phyloP scores from a whole-genome alignment of 2,113 vertebrate genomes.

The Paramormyrops kingsleyae region DNA sequence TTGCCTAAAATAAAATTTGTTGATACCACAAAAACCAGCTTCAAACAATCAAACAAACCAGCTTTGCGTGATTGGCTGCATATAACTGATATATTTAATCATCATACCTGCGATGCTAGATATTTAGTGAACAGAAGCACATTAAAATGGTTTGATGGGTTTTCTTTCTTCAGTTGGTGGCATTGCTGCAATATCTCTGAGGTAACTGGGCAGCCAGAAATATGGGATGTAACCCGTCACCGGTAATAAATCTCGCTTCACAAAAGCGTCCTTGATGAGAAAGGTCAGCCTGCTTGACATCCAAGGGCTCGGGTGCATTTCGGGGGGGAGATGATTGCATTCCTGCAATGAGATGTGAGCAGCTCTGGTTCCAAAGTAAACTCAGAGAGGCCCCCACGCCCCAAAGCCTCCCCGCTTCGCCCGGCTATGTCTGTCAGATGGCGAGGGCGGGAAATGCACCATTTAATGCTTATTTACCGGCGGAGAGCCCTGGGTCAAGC shows the following conservation, averaged over 20 bases:
- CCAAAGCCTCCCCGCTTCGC: background rate
- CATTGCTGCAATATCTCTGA: background rate
- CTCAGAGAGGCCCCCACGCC: background rate
- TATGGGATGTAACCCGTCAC: slow-evolving; percentile 17
- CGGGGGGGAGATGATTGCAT: slow-evolving; percentile 1
- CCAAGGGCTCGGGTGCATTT: slow-evolving; percentile 9
- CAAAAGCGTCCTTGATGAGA: slow-evolving; percentile 36
- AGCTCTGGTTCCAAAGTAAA: slow-evolving; percentile 29
- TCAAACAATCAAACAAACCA: background rate
- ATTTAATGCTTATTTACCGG: background rate
- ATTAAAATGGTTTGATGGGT: background rate
- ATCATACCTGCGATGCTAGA: background rate
- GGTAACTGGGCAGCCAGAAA: slow-evolving; percentile 9
- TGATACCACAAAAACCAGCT: background rate
- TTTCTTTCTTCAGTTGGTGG: background rate
- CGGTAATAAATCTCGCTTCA: slow-evolving; percentile 15
- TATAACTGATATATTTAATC: background rate
- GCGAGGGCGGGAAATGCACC: background rate
- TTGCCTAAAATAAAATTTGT: background rate
- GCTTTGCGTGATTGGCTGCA: background rate
- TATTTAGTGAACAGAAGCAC: background rate
- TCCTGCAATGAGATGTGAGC: background rate
- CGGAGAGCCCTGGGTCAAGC: background rate
- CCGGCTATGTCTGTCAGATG: background rate
- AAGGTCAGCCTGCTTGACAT: background rate